Percentiles rank a stretch among this genome's conserved stretches.
These are phyloP conservation scores for Isotomurus palustris DNA, from an alignment of 2,888 invertebrate species.

Conservation along the genomic window DNA sequence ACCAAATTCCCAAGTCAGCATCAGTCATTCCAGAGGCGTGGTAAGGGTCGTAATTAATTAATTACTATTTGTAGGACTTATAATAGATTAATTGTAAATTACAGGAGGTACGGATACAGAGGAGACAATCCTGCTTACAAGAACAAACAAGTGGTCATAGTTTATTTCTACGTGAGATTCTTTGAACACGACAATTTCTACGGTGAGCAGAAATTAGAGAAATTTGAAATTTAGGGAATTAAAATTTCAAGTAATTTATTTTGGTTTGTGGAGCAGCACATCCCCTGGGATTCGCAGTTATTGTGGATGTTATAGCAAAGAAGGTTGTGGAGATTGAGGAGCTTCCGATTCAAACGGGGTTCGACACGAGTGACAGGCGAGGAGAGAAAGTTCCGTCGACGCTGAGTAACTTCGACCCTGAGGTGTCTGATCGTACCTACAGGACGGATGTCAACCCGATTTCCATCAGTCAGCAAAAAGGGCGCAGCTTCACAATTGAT, in stretches of 20 bases:
- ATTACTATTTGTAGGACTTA: no score
- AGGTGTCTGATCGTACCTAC: background rate
- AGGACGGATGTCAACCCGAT: background rate
- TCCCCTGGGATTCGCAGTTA: background rate
- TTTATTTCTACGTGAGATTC: conserved; percentile 5
- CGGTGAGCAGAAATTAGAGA: no score
- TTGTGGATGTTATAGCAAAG: background rate
- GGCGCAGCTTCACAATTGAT: background rate
- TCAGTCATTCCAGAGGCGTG: background rate
- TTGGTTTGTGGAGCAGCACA: no score
- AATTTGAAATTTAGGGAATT: background rate
- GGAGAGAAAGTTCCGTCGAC: background rate
- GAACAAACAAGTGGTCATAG: conserved; percentile 2
- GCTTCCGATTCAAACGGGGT: background rate
- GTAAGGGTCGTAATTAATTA: no score
- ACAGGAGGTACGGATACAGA: conserved; percentile 4
- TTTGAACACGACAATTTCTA: conserved; percentile 16
- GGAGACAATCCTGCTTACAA: conserved; percentile 3
- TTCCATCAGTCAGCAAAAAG: background rate
- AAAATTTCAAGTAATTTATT: conserved; percentile 11
- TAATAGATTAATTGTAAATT: no score
- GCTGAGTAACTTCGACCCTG: background rate
- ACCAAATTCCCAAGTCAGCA: background rate
- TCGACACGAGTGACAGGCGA: background rate
- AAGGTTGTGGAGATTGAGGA: background rate